Percentiles rank a stretch among this genome's conserved stretches.
These are phyloP conservation scores for Prietella phreatophila DNA, from an alignment of 2,113 vertebrate species.

Conservation along the genomic window DNA sequence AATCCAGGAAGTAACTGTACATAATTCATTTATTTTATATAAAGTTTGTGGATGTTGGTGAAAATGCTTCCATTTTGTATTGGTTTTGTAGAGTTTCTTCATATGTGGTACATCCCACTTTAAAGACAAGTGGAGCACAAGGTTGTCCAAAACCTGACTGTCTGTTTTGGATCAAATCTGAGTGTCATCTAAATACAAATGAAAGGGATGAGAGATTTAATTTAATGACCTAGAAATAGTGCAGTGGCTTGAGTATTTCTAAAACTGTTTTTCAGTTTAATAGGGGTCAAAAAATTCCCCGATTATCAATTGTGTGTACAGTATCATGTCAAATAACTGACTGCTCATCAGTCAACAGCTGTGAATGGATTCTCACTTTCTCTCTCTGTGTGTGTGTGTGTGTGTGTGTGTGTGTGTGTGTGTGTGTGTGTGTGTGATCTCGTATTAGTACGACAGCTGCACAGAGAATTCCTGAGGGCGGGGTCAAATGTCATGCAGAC, in stretches of 20 bases:
- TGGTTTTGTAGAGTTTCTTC: neutral
- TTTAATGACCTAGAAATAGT: too few relatives aligned
- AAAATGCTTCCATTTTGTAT: neutral
- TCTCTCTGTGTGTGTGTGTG: slow-evolving; percentile 34
- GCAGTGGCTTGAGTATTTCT: too few relatives aligned
- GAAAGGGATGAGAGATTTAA: too few relatives aligned
- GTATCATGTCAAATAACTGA: neutral
- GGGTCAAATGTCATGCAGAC: slow-evolving; percentile 93
- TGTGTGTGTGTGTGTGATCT: slow-evolving; percentile 17
- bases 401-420: slow-evolving; percentile 36
- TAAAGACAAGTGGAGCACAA: too few relatives aligned
- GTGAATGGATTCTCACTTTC: slow-evolving; percentile 6
- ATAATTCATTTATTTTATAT: neutral
- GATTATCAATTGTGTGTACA: neutral
- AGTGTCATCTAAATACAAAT: too few relatives aligned
- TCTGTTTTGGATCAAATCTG: too few relatives aligned
- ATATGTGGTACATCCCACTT: neutral
- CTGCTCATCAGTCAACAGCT: neutral
- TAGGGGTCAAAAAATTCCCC: too few relatives aligned
- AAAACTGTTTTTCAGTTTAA: too few relatives aligned
- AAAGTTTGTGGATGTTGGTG: neutral
- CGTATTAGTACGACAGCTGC: slow-evolving; percentile 88
- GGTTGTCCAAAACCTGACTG: too few relatives aligned
- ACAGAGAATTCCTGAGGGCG: slow-evolving; percentile 91
- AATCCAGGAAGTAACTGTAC: neutral